Evolutionary conservation across 1,140 invertebrate genomes (phyloP), one percentile per base, ranked within the genome.

Genomic region (Doryteuthis pealeii): DNA sequence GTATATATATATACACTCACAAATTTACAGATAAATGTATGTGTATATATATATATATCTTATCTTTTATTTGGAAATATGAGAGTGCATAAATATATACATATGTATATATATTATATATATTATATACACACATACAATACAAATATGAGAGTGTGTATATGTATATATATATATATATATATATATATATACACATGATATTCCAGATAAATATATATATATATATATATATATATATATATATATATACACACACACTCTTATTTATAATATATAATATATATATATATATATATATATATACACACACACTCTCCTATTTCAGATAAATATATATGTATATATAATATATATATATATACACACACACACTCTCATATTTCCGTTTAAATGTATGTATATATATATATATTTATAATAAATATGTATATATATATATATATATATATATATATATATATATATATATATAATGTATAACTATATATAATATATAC

Each of bases 141-240:
- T 45, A 66, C 70, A 72, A 31, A 76, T 49, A 68, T 67, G 67
- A 31, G 49, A 49, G 72, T 43, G 68, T 49, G 69, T 33, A 69
- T 68, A 76, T 58, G 72, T 58, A 76, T 58, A 76, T 35, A 72
- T 45, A 75, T 71, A 71, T 40, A 76, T 67, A 76, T 67, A 76
- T 71, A 75, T 66, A 75, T 71, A 70, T 35, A 72, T 66, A 72
- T 45, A 45, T 72, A 72, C 30, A 72, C 33, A 72, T 18, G 72
- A 31, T 32, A 18, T 33, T 67, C 22, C 30, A 72, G 30, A 49
- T 31, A 43, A 4, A 70, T 70, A 45, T 43, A 43, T 8, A 26
- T 74, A 67, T 43, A 70, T 33, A 70, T 70, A 49, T 70, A 43
- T 30, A 70, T 69, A 49, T 70, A 26, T 31, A 74, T 74, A 35